A percentile compares a stretch with the other conserved stretches of the same genome.
Conservation (phyloP, 1,140 invertebrate species). For the Diorhabda carinulata region DNA sequence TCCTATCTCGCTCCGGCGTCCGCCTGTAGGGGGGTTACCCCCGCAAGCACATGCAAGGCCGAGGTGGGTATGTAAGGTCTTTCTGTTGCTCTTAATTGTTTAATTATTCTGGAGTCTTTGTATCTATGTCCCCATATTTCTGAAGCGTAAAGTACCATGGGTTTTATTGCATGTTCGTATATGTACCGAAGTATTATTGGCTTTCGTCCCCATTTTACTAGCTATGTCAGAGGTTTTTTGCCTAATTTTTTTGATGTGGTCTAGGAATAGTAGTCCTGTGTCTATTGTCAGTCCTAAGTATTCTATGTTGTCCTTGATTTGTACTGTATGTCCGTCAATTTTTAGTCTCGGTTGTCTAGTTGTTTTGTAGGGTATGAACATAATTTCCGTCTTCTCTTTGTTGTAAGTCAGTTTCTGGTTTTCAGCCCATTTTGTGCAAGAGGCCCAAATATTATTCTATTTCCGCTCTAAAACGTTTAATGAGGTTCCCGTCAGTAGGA, state of each 20-base stretch:
- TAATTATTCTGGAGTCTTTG: slow-evolving; percentile 13
- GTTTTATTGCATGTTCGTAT: too few species aligned
- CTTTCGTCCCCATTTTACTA: background rate
- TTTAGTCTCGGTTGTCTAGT: slow-evolving; percentile 21
- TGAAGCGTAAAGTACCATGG: background rate
- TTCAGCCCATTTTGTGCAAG: slow-evolving; percentile 4
- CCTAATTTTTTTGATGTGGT: slow-evolving; percentile 22
- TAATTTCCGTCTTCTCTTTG: slow-evolving; percentile 25
- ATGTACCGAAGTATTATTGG: slow-evolving; percentile 1
- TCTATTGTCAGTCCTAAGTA: slow-evolving; percentile 29
- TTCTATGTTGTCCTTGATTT: slow-evolving; percentile 9
- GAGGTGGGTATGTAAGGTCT: slow-evolving; percentile 24
- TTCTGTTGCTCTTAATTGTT: slow-evolving; percentile 24
- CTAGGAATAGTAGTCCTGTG: slow-evolving; percentile 14
- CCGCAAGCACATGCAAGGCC: slow-evolving; percentile 25
- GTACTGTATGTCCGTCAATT: slow-evolving; percentile 7
- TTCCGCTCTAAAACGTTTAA: slow-evolving; percentile 14
- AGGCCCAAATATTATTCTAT: slow-evolving; percentile 14
- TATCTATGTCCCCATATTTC: too few species aligned
- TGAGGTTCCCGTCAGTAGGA: slow-evolving; percentile 22
- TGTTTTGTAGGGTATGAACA: slow-evolving; percentile 15
- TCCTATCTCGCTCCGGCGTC: slow-evolving; percentile 8
- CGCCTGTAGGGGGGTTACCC: slow-evolving; percentile 21
- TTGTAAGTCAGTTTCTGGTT: slow-evolving; percentile 22
- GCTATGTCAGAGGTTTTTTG: slow-evolving; percentile 3